Percentiles rank a stretch among this genome's conserved stretches.
phyloP scores from a whole-genome alignment of 2,113 vertebrate genomes.

The Myiagra hebetior region DNA sequence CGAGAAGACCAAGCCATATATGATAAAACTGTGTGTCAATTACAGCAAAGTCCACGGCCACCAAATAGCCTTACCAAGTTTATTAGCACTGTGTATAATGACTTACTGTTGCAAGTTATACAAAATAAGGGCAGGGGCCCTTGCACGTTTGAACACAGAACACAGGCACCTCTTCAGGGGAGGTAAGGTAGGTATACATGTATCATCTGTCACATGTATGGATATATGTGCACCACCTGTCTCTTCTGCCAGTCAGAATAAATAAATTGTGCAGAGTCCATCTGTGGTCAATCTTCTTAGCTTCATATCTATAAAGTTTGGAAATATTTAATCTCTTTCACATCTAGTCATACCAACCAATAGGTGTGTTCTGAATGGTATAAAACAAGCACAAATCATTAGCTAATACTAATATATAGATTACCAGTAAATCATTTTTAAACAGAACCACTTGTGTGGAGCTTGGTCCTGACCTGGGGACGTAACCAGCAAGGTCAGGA shows the following conservation, averaged over 20 bases:
- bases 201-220: not conserved
- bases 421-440: not conserved
- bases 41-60: not conserved
- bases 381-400: accelerated
- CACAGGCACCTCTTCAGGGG: not conserved
- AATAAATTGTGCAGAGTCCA: not conserved
- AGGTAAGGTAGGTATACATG: not conserved
- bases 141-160: accelerated
- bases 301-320: not conserved
- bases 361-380: not conserved
- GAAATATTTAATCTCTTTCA: not conserved
- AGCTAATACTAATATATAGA: not conserved
- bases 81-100: not conserved
- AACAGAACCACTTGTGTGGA: not conserved
- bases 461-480: not conserved
- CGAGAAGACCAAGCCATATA: not conserved
- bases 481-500: not conserved
- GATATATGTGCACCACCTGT: not conserved
- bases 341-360: not conserved
- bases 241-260: not conserved
- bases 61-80: not conserved
- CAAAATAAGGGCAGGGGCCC: not conserved
- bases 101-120: accelerated
- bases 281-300: not conserved
- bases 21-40: not conserved